Evolutionary conservation across 2,113 vertebrate genomes (phyloP).

Genomic region (Tichodroma muraria): DNA sequence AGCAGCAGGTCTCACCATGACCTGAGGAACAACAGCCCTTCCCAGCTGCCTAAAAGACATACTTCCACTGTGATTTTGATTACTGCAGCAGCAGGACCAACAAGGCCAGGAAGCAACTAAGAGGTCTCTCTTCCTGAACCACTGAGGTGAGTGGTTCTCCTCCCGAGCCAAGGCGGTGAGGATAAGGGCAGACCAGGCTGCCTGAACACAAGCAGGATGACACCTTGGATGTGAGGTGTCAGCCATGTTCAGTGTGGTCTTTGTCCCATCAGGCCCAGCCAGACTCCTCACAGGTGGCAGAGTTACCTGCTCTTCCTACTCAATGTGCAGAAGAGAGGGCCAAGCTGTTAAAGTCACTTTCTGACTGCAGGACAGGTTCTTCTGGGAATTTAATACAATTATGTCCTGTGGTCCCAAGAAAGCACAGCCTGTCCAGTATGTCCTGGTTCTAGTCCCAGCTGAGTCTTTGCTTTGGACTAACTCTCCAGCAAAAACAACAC

Average conservation of each 20-base stretch:
- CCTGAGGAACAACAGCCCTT: background rate
- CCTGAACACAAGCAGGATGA: background rate
- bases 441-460: background rate
- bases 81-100: background rate
- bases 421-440: background rate
- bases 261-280: background rate
- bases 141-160: too few relatives aligned
- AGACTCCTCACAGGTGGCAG: background rate
- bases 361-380: background rate
- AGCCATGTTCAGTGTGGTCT: background rate
- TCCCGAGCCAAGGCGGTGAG: background rate
- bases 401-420: background rate
- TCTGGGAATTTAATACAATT: background rate
- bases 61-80: background rate
- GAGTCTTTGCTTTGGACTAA: background rate
- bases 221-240: background rate
- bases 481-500: background rate
- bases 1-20: rapidly evolving
- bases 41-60: too few relatives aligned
- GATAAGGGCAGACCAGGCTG: background rate
- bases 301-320: background rate
- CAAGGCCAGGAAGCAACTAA: background rate
- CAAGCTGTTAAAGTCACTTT: background rate
- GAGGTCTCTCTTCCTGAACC: background rate
- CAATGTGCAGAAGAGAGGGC: rapidly evolving